A percentile compares a stretch with the other conserved stretches of the same genome.
These are phyloP conservation scores for Chirona hameri DNA, from an alignment of 2,888 invertebrate species.

Conservation along the genomic window DNA sequence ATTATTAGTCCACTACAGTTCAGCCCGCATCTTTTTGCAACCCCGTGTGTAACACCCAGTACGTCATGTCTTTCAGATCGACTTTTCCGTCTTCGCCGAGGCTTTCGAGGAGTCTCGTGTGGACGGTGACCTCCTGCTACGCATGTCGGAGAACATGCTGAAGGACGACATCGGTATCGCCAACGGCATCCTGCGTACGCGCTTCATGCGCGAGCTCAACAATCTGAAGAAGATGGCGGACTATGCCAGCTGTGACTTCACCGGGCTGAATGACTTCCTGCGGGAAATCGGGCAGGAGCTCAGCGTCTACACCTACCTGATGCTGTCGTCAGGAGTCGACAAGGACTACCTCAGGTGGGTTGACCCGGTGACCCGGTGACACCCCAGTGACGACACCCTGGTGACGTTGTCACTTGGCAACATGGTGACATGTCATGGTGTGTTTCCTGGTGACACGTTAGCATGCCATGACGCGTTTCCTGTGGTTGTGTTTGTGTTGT, in stretches of 20 bases:
- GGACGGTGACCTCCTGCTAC: constrained; percentile 91
- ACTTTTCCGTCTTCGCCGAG: constrained; percentile 76
- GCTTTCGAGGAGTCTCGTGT: constrained; percentile 88
- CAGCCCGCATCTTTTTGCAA: too few relatives aligned
- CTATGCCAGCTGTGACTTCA: constrained; percentile 88
- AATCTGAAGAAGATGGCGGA: constrained; percentile 94
- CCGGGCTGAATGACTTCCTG: constrained; percentile 80
- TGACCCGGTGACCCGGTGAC: too few relatives aligned
- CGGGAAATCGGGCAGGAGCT: constrained; percentile 81
- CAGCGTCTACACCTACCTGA: constrained; percentile 92
- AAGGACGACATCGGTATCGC: constrained; percentile 85
- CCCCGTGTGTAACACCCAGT: too few relatives aligned
- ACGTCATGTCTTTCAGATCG: constrained; percentile 58
- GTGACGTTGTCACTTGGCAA: too few relatives aligned
- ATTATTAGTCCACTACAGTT: too few relatives aligned
- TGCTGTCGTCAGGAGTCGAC: constrained; percentile 94
- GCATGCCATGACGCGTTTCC: too few relatives aligned
- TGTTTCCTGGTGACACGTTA: too few relatives aligned
- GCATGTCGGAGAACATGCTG: constrained; percentile 86
- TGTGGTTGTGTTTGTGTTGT: too few relatives aligned
- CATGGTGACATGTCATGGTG: too few relatives aligned
- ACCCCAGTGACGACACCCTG: too few relatives aligned
- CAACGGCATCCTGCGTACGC: constrained; percentile 88
- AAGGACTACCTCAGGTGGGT: constrained; percentile 68
- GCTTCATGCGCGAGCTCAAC: constrained; percentile 87